Base-by-base conservation (phyloP, 2,888 invertebrate genomes). In the Mactromeris polynyma region DNA sequence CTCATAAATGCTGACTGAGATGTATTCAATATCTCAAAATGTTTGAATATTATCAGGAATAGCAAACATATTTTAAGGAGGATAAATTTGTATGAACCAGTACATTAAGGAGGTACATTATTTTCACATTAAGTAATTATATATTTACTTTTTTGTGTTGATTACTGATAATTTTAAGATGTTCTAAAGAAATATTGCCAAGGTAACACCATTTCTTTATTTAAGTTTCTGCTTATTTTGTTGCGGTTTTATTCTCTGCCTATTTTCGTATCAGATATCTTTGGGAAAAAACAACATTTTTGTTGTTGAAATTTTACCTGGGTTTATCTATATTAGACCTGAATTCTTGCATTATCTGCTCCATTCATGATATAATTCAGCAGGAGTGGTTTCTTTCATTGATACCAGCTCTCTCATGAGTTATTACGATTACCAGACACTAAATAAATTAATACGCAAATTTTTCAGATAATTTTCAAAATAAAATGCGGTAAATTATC, bases 391-490 rank as follows among this genome's bases (percentile, higher is more conserved):
- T 51, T 64, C 26, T 26, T 64, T 64, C 58, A 64, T 64, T 64
- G 58, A 64, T 64, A 64, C 26, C 0, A 51, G 26, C 58, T 9
- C 26, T 64, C 58, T 26, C 58, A n/a, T 21, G 58, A 64, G 58
- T 64, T 64, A 64, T 64, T 64, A 64, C 58, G 26, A n/a, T 26
- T 64, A 64, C 58, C 58, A 64, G 58, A 64, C 58, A 64, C 58
- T 26, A 64, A 64, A 64, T 64, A 64, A 64, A 26, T 64, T 64
- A 64, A 64, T 64, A 64, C 26, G 58, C 58, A 64, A 64, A 64
- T 64, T 64, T 26, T 64, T 64, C n/a, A 64, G 58, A 64, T 64
- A 26, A 64, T 64, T 64, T 26, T 64, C n/a, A 9, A 64, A 64
- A 2, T 64, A 64, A 64, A 64, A 64, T 64, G 58, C n/a, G 11